Conservation (phyloP, 1,140 invertebrate genomes). For the Halictus rubicundus region DNA sequence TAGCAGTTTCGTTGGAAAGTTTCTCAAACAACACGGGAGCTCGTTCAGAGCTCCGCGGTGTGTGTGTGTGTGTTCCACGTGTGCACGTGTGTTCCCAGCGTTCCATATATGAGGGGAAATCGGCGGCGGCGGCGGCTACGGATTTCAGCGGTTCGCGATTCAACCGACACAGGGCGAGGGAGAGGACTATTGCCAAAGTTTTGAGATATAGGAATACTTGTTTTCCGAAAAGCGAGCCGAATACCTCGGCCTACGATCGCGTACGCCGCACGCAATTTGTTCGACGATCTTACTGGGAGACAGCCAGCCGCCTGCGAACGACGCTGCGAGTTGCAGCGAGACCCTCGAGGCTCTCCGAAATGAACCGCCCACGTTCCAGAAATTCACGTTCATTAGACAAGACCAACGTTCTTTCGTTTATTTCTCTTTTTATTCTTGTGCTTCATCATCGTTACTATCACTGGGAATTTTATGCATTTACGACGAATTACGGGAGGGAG, state of each 20-base stretch:
- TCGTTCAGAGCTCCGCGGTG: no score
- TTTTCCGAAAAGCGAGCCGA: slow-evolving; percentile 63
- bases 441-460: no score
- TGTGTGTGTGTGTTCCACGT: not conserved
- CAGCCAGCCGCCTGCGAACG: no score
- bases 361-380: no score
- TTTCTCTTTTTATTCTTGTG: no score
- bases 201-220: slow-evolving; percentile 74
- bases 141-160: slow-evolving; percentile 33
- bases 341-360: no score
- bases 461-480: no score
- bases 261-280: slow-evolving; percentile 9
- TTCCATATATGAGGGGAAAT: not conserved
- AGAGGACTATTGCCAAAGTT: slow-evolving; percentile 69
- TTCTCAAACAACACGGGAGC: slow-evolving; percentile 34
- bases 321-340: no score
- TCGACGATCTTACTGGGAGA: not conserved
- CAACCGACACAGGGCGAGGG: slow-evolving; percentile 12
- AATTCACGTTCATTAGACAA: no score
- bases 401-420: no score
- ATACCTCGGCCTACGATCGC: slow-evolving; percentile 21
- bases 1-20: slow-evolving; percentile 60
- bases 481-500: no score
- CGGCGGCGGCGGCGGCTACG: not conserved
- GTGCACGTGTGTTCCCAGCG: slow-evolving; percentile 36